Evolutionary conservation across 2,888 invertebrate species (phyloP).

Genomic region (Eupelmus urozonus): DNA sequence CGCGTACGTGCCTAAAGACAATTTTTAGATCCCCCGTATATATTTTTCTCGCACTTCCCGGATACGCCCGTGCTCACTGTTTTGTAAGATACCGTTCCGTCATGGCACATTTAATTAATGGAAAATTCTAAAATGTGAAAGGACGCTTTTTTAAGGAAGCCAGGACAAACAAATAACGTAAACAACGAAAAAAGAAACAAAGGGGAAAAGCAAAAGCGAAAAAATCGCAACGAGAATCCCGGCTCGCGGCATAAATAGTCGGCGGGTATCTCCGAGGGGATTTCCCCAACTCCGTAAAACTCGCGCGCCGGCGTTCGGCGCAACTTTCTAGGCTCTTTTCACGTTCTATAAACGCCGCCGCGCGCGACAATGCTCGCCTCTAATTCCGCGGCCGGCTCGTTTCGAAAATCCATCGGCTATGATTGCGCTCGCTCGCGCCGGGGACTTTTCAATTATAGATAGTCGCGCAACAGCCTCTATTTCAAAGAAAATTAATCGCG

Average conservation of each 20-base stretch:
- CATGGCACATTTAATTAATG: background rate
- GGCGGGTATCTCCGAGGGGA: slow-evolving; percentile 10
- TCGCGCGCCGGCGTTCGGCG: too few relatives aligned
- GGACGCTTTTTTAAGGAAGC: too few relatives aligned
- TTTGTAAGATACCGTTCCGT: background rate
- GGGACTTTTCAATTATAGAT: too few relatives aligned
- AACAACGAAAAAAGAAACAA: background rate
- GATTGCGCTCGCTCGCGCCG: too few relatives aligned
- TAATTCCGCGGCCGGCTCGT: background rate
- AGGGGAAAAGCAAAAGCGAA: background rate
- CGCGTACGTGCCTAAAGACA: background rate
- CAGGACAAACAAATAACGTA: too few relatives aligned
- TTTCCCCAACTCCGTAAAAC: slow-evolving; percentile 26
- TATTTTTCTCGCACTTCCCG: background rate
- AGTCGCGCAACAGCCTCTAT: too few relatives aligned
- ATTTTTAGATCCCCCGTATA: background rate
- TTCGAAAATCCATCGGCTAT: too few relatives aligned
- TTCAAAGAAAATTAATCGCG: background rate
- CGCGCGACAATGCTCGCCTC: slow-evolving; percentile 2
- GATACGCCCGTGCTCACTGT: background rate
- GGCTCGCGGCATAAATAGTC: too few relatives aligned
- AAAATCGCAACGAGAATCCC: background rate
- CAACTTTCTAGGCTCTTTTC: slow-evolving; percentile 37
- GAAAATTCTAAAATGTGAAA: background rate
- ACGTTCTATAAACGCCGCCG: slow-evolving; percentile 29